A percentile compares a stretch with the other conserved stretches of the same genome.
Evolutionary conservation across 2,113 vertebrate species (phyloP).

Genomic region (Pygathrix nemaeus): DNA sequence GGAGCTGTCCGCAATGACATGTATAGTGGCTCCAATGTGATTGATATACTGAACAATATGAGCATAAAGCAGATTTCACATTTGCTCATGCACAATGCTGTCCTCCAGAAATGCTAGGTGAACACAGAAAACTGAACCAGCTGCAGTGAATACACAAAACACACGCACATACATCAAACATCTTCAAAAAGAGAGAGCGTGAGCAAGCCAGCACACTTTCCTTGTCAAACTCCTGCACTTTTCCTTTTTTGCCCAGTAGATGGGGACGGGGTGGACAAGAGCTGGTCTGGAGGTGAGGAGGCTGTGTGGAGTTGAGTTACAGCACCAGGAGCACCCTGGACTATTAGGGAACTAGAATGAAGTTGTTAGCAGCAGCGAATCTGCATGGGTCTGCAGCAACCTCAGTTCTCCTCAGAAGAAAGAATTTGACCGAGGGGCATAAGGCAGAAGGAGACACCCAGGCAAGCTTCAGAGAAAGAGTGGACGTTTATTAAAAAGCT

Average conservation of each 20-base stretch:
- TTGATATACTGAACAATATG: not conserved
- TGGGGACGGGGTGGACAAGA: not conserved
- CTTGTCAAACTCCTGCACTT: not conserved
- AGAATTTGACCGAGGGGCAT: no score
- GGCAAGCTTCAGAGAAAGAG: no score
- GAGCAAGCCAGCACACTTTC: not conserved
- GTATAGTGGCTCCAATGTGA: not conserved
- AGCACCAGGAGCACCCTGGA: not conserved
- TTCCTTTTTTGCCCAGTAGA: not conserved
- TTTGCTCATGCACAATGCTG: not conserved
- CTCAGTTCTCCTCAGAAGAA: no score
- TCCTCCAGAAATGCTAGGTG: not conserved
- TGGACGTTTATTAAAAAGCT: no score
- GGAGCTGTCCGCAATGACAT: not conserved
- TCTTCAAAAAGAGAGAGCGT: not conserved
- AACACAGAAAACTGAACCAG: not conserved
- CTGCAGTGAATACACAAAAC: not conserved
- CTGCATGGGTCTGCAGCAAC: no score
- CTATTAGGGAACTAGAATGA: not conserved
- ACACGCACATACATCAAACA: not conserved
- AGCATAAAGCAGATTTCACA: not conserved
- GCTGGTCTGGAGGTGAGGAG: not conserved
- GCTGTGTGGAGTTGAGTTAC: not conserved
- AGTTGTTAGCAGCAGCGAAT: no score
- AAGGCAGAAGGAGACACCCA: no score